Evolutionary conservation across 2,888 invertebrate genomes (phyloP), one percentile per base, ranked within the genome.

Genomic region (Orthosia incerta): DNA sequence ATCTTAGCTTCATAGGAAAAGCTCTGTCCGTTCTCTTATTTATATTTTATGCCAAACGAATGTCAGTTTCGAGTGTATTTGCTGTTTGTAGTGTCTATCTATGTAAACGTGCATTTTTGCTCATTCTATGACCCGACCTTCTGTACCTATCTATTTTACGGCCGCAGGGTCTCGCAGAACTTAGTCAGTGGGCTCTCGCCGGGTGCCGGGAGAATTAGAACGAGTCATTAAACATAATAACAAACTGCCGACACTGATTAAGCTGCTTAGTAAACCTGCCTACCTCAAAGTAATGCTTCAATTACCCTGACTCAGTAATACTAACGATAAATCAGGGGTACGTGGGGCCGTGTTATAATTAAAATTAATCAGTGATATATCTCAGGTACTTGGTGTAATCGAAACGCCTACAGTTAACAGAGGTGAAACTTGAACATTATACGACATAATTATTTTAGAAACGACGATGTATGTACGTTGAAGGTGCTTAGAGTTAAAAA

Each of bases 221-320:
- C 86, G 86, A 87, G 86, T 89, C 89, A 89, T 91, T 91, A 90
- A 87, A 84, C 87, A 86, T 89, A 87, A 90, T 88, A 91, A 90
- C 87, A 89, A 82, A 88, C 89, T 89, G 86, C 87, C 84, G 86
- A 87, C 86, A 87, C 88, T 91, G 89, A 91, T 92, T 91, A 91
- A 89, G 87, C 89, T 88, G 85, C 88, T 89, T 85, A 87, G 82
- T 84, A 79, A 84, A 88, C 86, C 86, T 84, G 80, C 81, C 87
- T 89, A 86, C 90, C 85, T 82, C 84, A 85, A 88, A 90, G 82
- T 85, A 87, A 81, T 83, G 85, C 85, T 84, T 79, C 77, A 87
- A 87, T 84, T 84, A 86, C 78, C 66, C 70, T 12, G 46, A 73
- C 63, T 73, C 71, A 55, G 81, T 83, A 80, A 77, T 74, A 75